These are phyloP conservation scores for Anguilla anguilla DNA, from an alignment of 2,797 vertebrate species.

Conservation along the genomic window DNA sequence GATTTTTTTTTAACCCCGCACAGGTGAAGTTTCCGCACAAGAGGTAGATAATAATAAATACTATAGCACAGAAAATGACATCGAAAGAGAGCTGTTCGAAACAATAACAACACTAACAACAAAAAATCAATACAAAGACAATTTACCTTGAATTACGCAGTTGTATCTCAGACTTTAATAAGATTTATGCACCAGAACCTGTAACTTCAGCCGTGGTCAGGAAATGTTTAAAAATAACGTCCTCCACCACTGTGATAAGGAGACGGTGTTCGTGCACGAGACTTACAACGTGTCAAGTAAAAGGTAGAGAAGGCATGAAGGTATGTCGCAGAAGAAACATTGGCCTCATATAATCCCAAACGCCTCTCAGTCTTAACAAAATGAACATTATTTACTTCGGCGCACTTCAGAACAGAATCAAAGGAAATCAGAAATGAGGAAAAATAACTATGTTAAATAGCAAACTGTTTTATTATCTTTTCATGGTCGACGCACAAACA, in stretches of 20 bases:
- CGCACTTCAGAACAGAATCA: neutral
- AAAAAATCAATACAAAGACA: neutral
- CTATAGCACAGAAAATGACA: neutral
- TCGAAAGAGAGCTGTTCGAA: neutral
- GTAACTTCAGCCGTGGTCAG: neutral
- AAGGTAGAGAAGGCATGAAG: neutral
- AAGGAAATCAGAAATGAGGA: neutral
- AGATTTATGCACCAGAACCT: neutral
- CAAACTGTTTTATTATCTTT: neutral
- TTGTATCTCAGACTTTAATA: neutral
- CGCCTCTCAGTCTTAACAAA: neutral
- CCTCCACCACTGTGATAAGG: neutral
- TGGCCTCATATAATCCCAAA: neutral
- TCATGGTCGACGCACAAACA: neutral
- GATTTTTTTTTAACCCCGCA: neutral
- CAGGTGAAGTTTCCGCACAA: neutral
- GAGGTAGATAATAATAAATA: neutral
- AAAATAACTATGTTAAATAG: neutral
- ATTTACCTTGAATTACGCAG: neutral
- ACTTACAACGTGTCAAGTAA: neutral
- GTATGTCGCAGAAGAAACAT: neutral
- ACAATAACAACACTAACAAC: neutral
- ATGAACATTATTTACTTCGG: neutral
- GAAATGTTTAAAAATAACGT: slow-evolving; percentile 7
- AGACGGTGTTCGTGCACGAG: neutral